Evolutionary conservation across 2,113 vertebrate species (phyloP).

Genomic region (Lasiurus borealis): DNA sequence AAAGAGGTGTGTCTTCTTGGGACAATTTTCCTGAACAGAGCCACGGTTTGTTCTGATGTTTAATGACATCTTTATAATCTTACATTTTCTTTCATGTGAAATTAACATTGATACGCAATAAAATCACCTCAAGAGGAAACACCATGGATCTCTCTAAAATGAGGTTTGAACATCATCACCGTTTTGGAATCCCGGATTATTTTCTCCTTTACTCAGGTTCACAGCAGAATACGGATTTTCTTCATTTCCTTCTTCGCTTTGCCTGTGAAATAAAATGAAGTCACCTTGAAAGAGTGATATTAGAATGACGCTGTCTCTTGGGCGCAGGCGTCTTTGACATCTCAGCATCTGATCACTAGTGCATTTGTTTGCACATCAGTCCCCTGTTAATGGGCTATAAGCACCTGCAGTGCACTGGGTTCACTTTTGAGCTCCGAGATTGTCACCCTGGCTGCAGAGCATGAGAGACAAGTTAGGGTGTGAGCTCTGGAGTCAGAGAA

Average conservation of each 20-base stretch:
- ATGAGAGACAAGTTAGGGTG: background rate
- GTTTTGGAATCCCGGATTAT: constrained; percentile 82
- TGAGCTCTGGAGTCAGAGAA: background rate
- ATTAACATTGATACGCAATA: constrained; percentile 57
- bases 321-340: background rate
- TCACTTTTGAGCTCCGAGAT: background rate
- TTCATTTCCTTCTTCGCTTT: constrained; percentile 49
- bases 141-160: constrained; percentile 81
- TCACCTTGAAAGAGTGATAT: background rate
- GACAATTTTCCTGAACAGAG: constrained; percentile 43
- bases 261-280: constrained; percentile 81
- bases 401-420: background rate
- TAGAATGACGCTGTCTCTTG: background rate
- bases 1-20: background rate
- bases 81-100: constrained; percentile 51
- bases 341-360: background rate
- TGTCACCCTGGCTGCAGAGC: background rate
- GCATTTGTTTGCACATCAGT: background rate
- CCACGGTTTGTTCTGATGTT: constrained; percentile 58
- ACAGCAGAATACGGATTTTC: constrained; percentile 60
- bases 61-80: constrained; percentile 55
- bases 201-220: constrained; percentile 77
- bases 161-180: constrained; percentile 83
- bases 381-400: background rate
- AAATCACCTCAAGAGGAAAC: constrained; percentile 37